Base-by-base conservation (phyloP, 2,113 vertebrate species). In the Pachycephala philippinensis region DNA sequence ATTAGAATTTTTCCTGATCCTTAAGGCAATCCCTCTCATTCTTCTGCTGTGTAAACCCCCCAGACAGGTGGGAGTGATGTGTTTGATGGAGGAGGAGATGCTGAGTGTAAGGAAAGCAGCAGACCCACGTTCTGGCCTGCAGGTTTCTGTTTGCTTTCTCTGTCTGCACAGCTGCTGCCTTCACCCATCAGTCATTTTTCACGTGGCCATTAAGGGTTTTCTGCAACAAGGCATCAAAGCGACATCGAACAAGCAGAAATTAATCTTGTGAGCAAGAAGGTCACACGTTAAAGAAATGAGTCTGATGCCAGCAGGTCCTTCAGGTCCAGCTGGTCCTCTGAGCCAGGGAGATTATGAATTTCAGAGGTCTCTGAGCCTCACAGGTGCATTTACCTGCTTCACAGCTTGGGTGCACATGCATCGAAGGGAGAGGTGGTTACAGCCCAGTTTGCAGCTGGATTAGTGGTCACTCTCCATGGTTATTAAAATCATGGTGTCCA, bases 131-230 rank as follows among this genome's bases (percentile, higher is more conserved):
- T 53, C 45, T 45, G 54, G 4, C 68, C 69, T 60, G 39, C 45
- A 47, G 47, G 70, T 76, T 71, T 78, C 72, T 93, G 82, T 94
- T 94, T 94, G 82, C 37, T 93, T 79, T 90, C 60, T 78, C 26
- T 83, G 6, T 57, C 83, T 80, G 39, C 70, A 53, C 88, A 94
- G 95, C 92, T 96, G 75, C 61, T 90, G 37, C 52, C 9, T 54
- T 94, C 76, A 42, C 79, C 70, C 39, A 66, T 47, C 9, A 0
- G 30, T 86, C 63, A 35, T 79, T 60, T 69, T 53, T 53, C 21
- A 3, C 13, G 1, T 53, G 59, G 28, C 42, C 50, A 18, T 90
- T 81, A 45, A 75, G 18, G 42, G 28, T 72, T 74, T 86, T 81
- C 59, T 90, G 72, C 88, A 76, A 52, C n/a, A 79, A 54, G 57